phyloP scores from a whole-genome alignment of 1,140 invertebrate genomes.

The Portunus trituberculatus region DNA sequence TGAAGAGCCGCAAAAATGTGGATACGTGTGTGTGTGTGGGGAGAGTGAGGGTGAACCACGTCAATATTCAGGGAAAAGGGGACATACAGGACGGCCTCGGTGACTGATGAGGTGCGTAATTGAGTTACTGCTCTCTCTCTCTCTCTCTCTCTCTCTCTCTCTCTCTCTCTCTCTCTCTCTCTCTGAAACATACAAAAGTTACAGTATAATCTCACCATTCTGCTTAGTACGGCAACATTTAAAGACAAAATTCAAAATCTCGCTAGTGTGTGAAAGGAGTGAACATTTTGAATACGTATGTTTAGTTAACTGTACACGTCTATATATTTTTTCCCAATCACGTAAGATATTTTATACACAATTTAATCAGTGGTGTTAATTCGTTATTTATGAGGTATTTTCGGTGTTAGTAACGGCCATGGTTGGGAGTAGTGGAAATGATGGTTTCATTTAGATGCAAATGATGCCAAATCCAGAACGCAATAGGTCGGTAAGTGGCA shows the following conservation, averaged over 20 bases:
- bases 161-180: slow-evolving; percentile 20
- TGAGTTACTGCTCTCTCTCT: slow-evolving; percentile 18
- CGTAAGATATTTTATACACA: background rate
- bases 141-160: slow-evolving; percentile 10
- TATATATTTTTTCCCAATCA: background rate
- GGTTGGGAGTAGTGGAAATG: background rate
- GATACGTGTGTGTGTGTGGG: background rate
- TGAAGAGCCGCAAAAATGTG: background rate
- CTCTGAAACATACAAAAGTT: background rate
- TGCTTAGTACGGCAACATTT: background rate
- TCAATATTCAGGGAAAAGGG: slow-evolving; percentile 22
- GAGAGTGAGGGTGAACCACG: background rate
- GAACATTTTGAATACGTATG: background rate
- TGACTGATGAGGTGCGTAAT: slow-evolving; percentile 21
- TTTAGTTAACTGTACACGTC: too few species aligned
- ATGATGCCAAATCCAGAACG: background rate
- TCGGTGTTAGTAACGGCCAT: slow-evolving; percentile 1
- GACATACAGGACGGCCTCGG: background rate
- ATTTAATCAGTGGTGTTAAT: background rate
- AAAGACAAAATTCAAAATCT: background rate
- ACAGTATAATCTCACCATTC: background rate
- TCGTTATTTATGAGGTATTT: slow-evolving; percentile 13
- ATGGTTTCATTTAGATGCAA: slow-evolving; percentile 14
- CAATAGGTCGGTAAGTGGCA: slow-evolving; percentile 11
- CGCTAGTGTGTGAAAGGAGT: background rate